These are phyloP conservation scores for Microplitis manilae DNA, from an alignment of 2,888 invertebrate genomes.

Conservation along the genomic window DNA sequence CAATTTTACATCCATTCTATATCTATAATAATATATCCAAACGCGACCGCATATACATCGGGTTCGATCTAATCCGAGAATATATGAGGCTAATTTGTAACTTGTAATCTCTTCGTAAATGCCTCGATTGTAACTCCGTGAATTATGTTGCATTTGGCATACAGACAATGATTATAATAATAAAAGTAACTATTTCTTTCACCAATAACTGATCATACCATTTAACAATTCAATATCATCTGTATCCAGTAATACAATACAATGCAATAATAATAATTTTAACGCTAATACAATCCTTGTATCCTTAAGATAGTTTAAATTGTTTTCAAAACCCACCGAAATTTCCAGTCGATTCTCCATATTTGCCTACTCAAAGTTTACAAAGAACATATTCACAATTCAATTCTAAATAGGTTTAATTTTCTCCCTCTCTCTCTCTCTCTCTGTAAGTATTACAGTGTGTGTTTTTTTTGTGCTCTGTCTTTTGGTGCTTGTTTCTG, in stretches of 20 bases:
- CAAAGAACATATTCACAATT: conserved; percentile 2
- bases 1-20: not conserved
- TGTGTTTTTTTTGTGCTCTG: no score
- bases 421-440: not conserved
- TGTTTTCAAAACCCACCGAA: not conserved
- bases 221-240: not conserved
- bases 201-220: not conserved
- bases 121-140: conserved; percentile 55
- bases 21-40: not conserved
- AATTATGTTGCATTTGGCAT: conserved; percentile 50
- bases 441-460: no score
- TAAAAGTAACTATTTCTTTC: not conserved
- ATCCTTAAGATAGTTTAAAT: not conserved
- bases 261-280: not conserved
- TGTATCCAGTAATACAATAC: not conserved
- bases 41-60: conserved; percentile 5
- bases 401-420: conserved; percentile 9
- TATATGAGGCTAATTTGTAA: conserved; percentile 66
- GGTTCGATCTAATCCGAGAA: conserved; percentile 59
- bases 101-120: conserved; percentile 62
- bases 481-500: no score
- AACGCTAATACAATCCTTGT: not conserved
- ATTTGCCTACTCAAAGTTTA: not conserved
- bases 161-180: conserved; percentile 12
- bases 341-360: not conserved